Evolutionary conservation across 92 coral and sea anemone species (phyloP), one percentile per base, ranked within the genome.

Genomic region (Epizoanthus stellaris): DNA sequence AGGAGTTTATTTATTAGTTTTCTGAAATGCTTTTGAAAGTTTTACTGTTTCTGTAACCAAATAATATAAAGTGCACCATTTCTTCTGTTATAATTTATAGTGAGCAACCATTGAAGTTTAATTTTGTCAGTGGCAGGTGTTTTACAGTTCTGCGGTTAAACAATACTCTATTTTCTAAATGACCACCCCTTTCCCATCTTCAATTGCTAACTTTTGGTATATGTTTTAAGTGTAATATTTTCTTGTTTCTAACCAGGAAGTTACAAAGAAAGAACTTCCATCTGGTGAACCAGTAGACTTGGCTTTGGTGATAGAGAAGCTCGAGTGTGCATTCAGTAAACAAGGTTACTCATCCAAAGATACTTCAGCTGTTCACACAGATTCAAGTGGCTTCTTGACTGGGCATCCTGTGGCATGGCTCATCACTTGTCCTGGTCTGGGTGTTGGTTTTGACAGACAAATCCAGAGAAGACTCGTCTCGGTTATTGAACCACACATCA

Each of bases 401-500:
- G 71, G 57, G 30, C 23, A 6, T 4, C 83, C 83, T 62, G 72
- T 63, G 83, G 83, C 72, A n/a, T 79, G 83, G 83, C 62, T 12
- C 42, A 62, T 79, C 60, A 79, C 83, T 62, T 62, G 73, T 20
- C 73, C 83, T 20, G 83, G 83, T 11, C 70, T 79, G 21, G 83
- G 83, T 10, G 72, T 42, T 64, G 45, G 25, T 6, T 45, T 79
- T 19, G 62, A 79, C 60, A 63, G 23, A 14, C 14, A 79, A 79
- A 39, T 79, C 15, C 47, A 79, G 52, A 45, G 40, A 42, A 62
- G 25, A 11, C 39, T 62, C 21, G 43, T 45, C 7, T 15, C 83
- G n/a, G 14, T 64, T 19, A 13, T 62, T 16, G 60, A 64, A 19
- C 21, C 45, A 12, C 21, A 49, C 59, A 13, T 6, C 8, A 62